These are phyloP conservation scores for Tauraco erythrolophus DNA, from an alignment of 2,113 vertebrate species.

Conservation along the genomic window DNA sequence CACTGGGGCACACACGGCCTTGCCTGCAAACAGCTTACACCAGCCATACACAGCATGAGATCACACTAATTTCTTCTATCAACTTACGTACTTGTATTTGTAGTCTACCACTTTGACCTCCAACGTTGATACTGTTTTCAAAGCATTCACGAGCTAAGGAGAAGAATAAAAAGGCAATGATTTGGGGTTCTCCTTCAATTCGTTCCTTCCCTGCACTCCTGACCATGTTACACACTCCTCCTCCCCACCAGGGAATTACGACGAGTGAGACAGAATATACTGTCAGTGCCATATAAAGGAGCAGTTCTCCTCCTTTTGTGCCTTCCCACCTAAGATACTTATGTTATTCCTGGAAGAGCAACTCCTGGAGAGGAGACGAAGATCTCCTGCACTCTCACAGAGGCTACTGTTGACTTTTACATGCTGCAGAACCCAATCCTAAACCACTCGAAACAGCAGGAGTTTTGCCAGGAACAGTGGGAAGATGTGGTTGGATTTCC, in stretches of 20 bases:
- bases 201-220: neutral
- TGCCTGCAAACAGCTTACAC: neutral
- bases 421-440: neutral
- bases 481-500: neutral
- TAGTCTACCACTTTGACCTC: constrained; percentile 95
- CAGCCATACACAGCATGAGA: neutral
- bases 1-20: neutral
- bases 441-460: neutral
- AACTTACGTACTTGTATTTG: constrained; percentile 91
- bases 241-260: neutral
- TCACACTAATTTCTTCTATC: neutral
- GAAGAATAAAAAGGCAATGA: constrained; percentile 29
- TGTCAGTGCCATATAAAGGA: neutral
- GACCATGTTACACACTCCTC: neutral
- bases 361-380: neutral
- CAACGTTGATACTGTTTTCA: constrained; percentile 89
- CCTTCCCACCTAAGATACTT: neutral
- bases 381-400: neutral
- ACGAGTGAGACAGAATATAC: neutral
- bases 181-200: neutral
- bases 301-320: neutral
- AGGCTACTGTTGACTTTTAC: neutral
- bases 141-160: constrained; percentile 88
- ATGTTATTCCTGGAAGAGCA: neutral
- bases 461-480: neutral